These are phyloP conservation scores for Cassiopea xamachana DNA, from an alignment of 30 jellyfish, hydroid and myxozoan genomes.

Conservation along the genomic window DNA sequence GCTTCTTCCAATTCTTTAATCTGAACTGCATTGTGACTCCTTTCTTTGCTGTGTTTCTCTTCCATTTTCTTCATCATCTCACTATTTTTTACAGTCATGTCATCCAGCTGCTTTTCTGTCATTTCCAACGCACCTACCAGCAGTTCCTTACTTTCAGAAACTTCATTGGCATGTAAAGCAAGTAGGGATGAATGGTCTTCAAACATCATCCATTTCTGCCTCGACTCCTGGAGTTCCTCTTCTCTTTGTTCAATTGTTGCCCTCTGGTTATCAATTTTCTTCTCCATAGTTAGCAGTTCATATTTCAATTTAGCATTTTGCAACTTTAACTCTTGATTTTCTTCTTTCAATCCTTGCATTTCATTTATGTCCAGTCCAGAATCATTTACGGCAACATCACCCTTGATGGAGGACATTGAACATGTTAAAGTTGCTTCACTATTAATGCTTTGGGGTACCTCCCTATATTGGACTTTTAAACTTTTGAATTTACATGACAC, in stretches of 20 bases:
- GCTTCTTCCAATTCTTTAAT: not conserved
- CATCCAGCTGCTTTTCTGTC: not conserved
- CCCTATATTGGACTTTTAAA: too few species aligned
- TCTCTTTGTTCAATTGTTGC: not conserved
- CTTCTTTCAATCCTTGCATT: not conserved
- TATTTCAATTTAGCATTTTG: not conserved
- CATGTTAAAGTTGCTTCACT: not conserved
- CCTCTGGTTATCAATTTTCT: not conserved
- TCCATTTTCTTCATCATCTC: not conserved
- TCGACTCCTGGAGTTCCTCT: not conserved
- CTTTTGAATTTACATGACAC: not conserved
- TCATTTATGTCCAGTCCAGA: conserved; percentile 5
- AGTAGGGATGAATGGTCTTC: conserved; percentile 15
- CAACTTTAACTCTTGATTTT: not conserved
- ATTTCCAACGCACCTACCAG: not conserved
- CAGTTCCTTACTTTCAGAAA: not conserved
- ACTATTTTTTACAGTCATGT: not conserved
- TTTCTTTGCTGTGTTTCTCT: not conserved
- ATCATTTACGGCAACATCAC: not conserved
- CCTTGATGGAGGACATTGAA: not conserved
- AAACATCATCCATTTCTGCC: not conserved
- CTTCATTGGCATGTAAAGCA: not conserved
- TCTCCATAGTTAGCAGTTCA: not conserved
- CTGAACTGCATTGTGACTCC: not conserved
- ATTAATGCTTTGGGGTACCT: not conserved